Conservation (phyloP, 2,888 invertebrate genomes). For the Mayetiola destructor region DNA sequence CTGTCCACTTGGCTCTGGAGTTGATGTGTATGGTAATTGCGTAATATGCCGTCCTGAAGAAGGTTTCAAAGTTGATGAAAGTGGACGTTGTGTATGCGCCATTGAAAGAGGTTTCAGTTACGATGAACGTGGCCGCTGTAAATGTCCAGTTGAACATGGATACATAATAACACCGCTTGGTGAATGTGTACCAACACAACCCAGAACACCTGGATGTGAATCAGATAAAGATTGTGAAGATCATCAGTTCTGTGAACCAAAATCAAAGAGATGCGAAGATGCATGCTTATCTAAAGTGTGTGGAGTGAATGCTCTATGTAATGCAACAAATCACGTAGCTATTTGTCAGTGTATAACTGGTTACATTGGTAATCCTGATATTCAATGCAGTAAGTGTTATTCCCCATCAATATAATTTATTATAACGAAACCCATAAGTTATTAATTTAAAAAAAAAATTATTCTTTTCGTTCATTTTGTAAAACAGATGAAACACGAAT, state of each 20-base stretch:
- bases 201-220: slow-evolving; percentile 43
- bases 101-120: slow-evolving; percentile 61
- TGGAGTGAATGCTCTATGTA: slow-evolving; percentile 62
- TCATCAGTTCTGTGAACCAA: slow-evolving; percentile 54
- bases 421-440: not conserved
- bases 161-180: slow-evolving; percentile 46
- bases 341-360: slow-evolving; percentile 64
- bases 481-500: slow-evolving; percentile 25
- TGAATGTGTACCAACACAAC: slow-evolving; percentile 39
- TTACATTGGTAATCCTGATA: slow-evolving; percentile 60
- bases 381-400: slow-evolving; percentile 48
- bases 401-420: not conserved
- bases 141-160: slow-evolving; percentile 54
- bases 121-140: slow-evolving; percentile 62
- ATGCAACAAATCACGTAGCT: slow-evolving; percentile 59
- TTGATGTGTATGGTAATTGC: slow-evolving; percentile 64
- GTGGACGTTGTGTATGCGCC: slow-evolving; percentile 71
- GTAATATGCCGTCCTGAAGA: slow-evolving; percentile 53
- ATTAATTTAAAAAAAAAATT: slow-evolving; percentile 12
- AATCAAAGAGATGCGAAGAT: slow-evolving; percentile 58
- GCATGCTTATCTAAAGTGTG: slow-evolving; percentile 64
- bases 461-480: slow-evolving; percentile 19
- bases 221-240: slow-evolving; percentile 62
- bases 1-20: slow-evolving; percentile 62
- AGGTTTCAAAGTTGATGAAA: slow-evolving; percentile 59